Evolutionary conservation across 30 jellyfish, hydroid and myxozoan genomes (phyloP).

Genomic region (Sanderia malayensis): DNA sequence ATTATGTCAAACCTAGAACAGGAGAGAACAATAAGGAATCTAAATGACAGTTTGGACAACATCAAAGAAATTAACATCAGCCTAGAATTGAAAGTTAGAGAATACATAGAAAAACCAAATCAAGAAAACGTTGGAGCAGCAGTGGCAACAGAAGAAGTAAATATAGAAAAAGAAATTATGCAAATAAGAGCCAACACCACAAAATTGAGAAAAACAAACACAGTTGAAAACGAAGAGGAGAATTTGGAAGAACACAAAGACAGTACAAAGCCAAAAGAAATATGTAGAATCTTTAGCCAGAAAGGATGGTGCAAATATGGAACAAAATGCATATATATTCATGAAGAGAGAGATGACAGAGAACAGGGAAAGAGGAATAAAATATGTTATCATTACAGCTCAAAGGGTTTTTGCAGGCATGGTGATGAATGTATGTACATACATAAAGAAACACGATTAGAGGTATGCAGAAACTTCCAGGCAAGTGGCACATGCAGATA

Average conservation of each 20-base stretch:
- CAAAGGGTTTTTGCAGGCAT: neutral
- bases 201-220: too few relatives aligned
- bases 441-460: neutral
- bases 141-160: neutral
- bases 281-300: too few relatives aligned
- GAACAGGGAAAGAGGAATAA: neutral
- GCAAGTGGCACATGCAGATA: neutral
- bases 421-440: neutral
- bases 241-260: neutral
- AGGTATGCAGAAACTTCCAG: neutral
- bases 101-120: neutral
- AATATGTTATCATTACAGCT: neutral
- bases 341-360: neutral
- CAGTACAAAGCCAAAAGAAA: too few relatives aligned
- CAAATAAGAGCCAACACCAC: too few relatives aligned
- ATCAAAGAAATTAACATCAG: neutral
- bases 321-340: too few relatives aligned
- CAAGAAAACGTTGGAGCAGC: neutral
- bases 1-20: neutral
- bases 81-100: neutral
- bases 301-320: too few relatives aligned
- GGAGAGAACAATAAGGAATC: neutral
- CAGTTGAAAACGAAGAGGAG: neutral
- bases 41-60: neutral
- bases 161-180: too few relatives aligned